Evolutionary conservation across 64 coral and sea anemone genomes (phyloP).

Genomic region (Stichodactyla mertensii): DNA sequence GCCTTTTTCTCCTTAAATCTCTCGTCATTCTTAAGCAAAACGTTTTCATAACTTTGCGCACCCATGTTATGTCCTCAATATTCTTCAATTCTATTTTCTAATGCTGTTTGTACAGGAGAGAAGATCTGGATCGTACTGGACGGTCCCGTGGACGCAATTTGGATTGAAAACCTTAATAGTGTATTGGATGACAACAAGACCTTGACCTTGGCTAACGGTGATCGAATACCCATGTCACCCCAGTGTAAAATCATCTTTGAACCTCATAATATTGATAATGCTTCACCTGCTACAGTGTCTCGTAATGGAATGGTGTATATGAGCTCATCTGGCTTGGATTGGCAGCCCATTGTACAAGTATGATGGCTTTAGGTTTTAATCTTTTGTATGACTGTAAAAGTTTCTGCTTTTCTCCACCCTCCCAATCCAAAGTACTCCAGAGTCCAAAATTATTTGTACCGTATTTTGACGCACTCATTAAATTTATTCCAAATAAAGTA

Average conservation of each 20-base stretch:
- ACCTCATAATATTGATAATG: constrained; percentile 95
- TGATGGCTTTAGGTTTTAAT: not conserved
- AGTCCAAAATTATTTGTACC: too few relatives aligned
- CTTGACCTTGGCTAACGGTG: constrained; percentile 86
- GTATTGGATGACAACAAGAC: constrained; percentile 97
- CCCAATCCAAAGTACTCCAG: too few relatives aligned
- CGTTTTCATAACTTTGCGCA: too few relatives aligned
- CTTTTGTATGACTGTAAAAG: not conserved
- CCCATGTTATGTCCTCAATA: too few relatives aligned
- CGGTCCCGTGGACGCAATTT: constrained; percentile 92
- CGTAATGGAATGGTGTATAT: constrained; percentile 99
- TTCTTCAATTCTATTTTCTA: too few relatives aligned
- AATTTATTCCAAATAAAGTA: too few relatives aligned
- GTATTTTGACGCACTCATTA: too few relatives aligned
- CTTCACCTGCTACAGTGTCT: constrained; percentile 94
- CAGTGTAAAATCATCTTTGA: constrained; percentile 98
- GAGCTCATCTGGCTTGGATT: constrained; percentile 97
- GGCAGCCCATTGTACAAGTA: constrained; percentile 92
- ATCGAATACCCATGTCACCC: constrained; percentile 94
- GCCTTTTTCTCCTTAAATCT: too few relatives aligned
- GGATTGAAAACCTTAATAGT: constrained; percentile 96
- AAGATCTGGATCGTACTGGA: constrained; percentile 93
- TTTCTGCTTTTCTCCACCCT: not conserved
- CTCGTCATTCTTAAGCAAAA: too few relatives aligned
- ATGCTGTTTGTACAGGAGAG: constrained; percentile 40